Conservation (phyloP, 2,113 vertebrate genomes). For the Brachirus orientalis region DNA sequence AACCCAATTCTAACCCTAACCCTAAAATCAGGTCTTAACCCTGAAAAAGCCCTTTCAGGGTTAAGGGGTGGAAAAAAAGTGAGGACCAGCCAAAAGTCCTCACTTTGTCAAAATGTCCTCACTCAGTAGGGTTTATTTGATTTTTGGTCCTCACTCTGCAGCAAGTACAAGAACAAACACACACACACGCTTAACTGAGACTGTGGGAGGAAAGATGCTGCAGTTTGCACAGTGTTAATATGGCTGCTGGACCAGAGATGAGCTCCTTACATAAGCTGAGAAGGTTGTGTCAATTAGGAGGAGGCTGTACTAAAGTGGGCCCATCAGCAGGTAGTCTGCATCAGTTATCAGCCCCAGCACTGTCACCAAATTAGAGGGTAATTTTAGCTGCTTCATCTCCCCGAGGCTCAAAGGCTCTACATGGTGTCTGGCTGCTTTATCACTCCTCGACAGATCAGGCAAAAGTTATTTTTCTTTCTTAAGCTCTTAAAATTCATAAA, state of each 20-base stretch:
- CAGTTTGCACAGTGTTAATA: constrained; percentile 45
- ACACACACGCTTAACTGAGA: constrained; percentile 18
- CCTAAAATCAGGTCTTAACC: no score
- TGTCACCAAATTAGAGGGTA: constrained; percentile 66
- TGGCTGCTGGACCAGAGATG: constrained; percentile 53
- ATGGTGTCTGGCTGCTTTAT: constrained; percentile 36
- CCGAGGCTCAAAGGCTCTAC: constrained; percentile 41
- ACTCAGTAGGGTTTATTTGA: no score
- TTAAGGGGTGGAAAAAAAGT: no score
- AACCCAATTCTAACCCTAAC: no score
- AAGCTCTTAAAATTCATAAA: constrained; percentile 6
- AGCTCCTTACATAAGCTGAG: constrained; percentile 72
- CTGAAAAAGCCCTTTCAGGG: no score
- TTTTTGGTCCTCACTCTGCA: no score
- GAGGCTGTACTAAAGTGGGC: constrained; percentile 43
- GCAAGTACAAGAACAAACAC: no score
- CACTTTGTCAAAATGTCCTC: no score
- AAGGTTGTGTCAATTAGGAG: constrained; percentile 49
- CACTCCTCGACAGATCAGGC: constrained; percentile 10
- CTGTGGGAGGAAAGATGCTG: constrained; percentile 46
- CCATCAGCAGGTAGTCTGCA: constrained; percentile 43
- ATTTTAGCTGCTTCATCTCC: constrained; percentile 61
- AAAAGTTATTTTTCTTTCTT: constrained; percentile 15
- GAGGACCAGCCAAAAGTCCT: no score
- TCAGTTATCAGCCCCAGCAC: constrained; percentile 49